These are phyloP conservation scores for Gymnogyps californianus DNA, from an alignment of 2,113 vertebrate genomes.

Conservation along the genomic window DNA sequence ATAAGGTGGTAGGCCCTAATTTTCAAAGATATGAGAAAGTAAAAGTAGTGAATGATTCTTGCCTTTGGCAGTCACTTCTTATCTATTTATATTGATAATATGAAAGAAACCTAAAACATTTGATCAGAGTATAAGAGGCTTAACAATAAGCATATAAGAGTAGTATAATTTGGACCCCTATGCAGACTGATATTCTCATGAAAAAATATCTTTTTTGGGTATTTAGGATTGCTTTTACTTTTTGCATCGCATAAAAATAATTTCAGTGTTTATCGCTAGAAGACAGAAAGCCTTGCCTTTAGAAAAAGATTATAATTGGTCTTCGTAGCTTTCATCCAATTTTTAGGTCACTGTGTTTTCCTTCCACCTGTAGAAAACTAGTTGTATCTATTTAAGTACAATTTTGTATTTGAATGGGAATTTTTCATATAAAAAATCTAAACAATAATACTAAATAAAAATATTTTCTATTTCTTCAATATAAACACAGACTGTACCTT, in stretches of 20 bases:
- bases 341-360: not conserved
- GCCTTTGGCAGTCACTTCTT: not conserved
- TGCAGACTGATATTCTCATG: not conserved
- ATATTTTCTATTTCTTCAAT: not conserved
- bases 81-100: not conserved
- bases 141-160: not conserved
- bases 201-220: not conserved
- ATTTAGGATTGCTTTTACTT: not conserved
- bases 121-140: not conserved
- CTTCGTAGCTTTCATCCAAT: not conserved
- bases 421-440: not conserved
- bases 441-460: not conserved
- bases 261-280: not conserved
- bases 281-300: not conserved
- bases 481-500: not conserved
- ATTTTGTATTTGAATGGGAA: not conserved
- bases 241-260: not conserved
- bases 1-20: not conserved
- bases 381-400: not conserved
- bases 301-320: not conserved
- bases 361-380: not conserved
- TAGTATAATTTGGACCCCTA: not conserved
- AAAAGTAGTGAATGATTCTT: not conserved
- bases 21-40: not conserved
- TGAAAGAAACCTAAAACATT: not conserved